phyloP scores from a whole-genome alignment of 2,797 vertebrate species.

The Aplochiton taeniatus region DNA sequence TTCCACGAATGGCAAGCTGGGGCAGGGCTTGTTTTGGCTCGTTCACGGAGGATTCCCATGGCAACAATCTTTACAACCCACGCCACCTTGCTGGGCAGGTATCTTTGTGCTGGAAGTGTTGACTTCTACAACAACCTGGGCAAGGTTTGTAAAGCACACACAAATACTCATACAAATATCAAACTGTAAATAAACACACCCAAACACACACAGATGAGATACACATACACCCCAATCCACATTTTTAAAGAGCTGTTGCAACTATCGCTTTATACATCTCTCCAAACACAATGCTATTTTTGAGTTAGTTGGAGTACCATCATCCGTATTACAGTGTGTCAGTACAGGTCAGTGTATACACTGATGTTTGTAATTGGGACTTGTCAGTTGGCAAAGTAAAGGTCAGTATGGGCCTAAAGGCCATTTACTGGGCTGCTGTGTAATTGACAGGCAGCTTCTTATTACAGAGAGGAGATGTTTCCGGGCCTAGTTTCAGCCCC shows the following conservation, averaged over 20 bases:
- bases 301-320: not conserved
- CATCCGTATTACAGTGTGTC: not conserved
- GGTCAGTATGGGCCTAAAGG: constrained; percentile 60
- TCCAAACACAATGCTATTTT: not conserved
- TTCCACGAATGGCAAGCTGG: constrained; percentile 98
- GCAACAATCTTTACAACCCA: constrained; percentile 95
- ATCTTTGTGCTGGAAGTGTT: constrained; percentile 91
- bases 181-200: constrained; percentile 6
- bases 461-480: constrained; percentile 11
- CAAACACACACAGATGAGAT: constrained; percentile 5
- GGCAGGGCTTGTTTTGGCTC: constrained; percentile 84
- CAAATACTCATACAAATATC: constrained; percentile 1
- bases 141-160: constrained; percentile 72
- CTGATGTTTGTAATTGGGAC: constrained; percentile 53
- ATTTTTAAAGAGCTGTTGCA: not conserved
- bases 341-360: not conserved
- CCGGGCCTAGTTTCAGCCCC: not conserved
- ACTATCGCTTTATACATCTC: too few relatives aligned
- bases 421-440: constrained; percentile 22
- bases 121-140: constrained; percentile 97
- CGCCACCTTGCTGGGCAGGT: constrained; percentile 91
- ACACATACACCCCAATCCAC: constrained; percentile 1
- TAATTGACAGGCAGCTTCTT: constrained; percentile 47
- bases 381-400: constrained; percentile 40
- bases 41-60: constrained; percentile 83